A percentile compares a stretch with the other conserved stretches of the same genome.
Conservation (phyloP, 1,140 invertebrate genomes). For the Littorina saxatilis region DNA sequence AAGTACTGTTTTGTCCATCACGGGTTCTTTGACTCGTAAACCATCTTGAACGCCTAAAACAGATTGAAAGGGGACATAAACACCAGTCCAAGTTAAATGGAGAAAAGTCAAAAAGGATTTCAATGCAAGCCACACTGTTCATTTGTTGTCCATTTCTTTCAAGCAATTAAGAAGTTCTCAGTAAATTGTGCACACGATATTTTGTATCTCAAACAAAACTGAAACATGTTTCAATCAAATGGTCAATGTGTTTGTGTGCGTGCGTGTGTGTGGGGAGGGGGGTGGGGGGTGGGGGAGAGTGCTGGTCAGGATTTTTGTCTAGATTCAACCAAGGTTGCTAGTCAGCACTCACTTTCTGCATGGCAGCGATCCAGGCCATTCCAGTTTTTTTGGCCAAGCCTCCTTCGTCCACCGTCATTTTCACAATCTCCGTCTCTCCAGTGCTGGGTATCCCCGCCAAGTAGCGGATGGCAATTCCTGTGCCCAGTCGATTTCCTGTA, state of each 20-base stretch:
- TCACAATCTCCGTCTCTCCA: constrained; percentile 43
- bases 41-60: constrained; percentile 22
- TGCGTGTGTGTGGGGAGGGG: not conserved
- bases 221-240: too few species aligned
- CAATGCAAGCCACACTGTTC: too few species aligned
- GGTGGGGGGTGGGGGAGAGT: too few species aligned
- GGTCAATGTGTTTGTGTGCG: not conserved
- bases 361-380: constrained; percentile 60
- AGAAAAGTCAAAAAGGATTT: too few species aligned
- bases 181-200: too few species aligned
- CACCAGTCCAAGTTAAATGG: too few species aligned
- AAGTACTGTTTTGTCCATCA: too few species aligned
- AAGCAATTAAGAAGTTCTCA: too few species aligned
- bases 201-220: too few species aligned
- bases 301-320: too few species aligned
- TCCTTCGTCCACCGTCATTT: constrained; percentile 51
- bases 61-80: not conserved
- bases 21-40: constrained; percentile 19
- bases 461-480: constrained; percentile 61
- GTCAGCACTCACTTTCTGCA: constrained; percentile 63
- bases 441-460: constrained; percentile 16
- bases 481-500: constrained; percentile 55
- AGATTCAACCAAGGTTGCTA: too few species aligned
- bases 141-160: too few species aligned
- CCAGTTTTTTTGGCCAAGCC: constrained; percentile 48